Evolutionary conservation across 2,113 vertebrate genomes (phyloP).

Genomic region (Heterochromis multidens): DNA sequence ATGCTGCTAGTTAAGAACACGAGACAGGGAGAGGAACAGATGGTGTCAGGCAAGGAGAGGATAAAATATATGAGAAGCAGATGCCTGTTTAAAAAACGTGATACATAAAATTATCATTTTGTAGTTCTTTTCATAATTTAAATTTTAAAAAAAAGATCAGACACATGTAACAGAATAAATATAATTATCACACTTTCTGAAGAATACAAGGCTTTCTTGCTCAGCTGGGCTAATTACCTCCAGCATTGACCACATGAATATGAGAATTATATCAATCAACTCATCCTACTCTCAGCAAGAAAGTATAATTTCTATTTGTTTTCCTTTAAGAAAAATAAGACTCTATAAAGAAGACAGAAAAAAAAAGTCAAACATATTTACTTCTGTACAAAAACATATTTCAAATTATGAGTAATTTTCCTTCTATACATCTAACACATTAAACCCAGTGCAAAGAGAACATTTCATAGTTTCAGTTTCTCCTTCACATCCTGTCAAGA

Average conservation of each 20-base stretch:
- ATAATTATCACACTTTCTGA: neutral
- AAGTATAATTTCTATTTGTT: neutral
- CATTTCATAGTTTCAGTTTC: slow-evolving; percentile 62
- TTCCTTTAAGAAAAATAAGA: slow-evolving; percentile 12
- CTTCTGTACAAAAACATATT: slow-evolving; percentile 30
- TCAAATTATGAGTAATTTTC: slow-evolving; percentile 47
- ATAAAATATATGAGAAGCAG: neutral
- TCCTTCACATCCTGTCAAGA: slow-evolving; percentile 49
- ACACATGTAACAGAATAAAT: neutral
- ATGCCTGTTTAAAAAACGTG: neutral
- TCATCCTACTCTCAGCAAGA: neutral
- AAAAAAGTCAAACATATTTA: neutral
- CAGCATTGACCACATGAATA: neutral
- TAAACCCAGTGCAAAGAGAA: slow-evolving; percentile 74
- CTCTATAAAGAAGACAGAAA: neutral
- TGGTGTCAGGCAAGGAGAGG: neutral
- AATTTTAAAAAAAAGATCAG: neutral
- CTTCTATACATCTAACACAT: slow-evolving; percentile 63
- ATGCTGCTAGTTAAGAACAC: neutral
- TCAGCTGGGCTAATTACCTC: neutral
- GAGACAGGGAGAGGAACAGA: neutral
- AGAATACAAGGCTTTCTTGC: neutral
- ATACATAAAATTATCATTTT: neutral
- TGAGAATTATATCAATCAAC: neutral
- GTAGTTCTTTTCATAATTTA: neutral